Evolutionary conservation across 2,797 vertebrate species (phyloP).

Genomic region (Eulemur albifrons): DNA sequence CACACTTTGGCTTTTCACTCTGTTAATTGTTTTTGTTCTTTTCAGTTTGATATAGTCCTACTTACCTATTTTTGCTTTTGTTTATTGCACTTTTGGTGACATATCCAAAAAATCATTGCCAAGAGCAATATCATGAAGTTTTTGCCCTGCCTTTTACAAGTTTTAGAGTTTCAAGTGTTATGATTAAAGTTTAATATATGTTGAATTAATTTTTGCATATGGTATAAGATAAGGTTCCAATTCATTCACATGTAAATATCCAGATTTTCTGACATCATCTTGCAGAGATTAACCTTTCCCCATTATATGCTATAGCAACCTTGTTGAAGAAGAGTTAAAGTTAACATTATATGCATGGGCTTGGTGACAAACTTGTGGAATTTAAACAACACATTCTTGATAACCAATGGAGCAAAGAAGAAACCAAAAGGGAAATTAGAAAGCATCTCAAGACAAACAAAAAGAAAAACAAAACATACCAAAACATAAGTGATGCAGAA

Average conservation of each 20-base stretch:
- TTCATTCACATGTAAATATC: background rate
- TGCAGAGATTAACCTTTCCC: too few species aligned
- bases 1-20: background rate
- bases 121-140: background rate
- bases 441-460: background rate
- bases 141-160: background rate
- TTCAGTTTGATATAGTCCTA: background rate
- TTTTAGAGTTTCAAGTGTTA: background rate
- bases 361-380: background rate
- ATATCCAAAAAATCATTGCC: background rate
- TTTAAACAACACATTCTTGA: background rate
- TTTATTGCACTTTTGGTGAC: background rate
- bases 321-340: too few species aligned
- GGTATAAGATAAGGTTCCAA: background rate
- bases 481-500: background rate
- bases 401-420: background rate
- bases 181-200: too few species aligned
- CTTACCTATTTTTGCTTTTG: background rate
- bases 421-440: background rate
- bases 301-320: too few species aligned
- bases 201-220: too few species aligned
- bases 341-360: too few species aligned
- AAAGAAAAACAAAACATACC: background rate
- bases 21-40: background rate
- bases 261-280: background rate